A percentile compares a stretch with the other conserved stretches of the same genome.
Conservation (phyloP, 2,113 vertebrate genomes). For the Mugil cephalus region DNA sequence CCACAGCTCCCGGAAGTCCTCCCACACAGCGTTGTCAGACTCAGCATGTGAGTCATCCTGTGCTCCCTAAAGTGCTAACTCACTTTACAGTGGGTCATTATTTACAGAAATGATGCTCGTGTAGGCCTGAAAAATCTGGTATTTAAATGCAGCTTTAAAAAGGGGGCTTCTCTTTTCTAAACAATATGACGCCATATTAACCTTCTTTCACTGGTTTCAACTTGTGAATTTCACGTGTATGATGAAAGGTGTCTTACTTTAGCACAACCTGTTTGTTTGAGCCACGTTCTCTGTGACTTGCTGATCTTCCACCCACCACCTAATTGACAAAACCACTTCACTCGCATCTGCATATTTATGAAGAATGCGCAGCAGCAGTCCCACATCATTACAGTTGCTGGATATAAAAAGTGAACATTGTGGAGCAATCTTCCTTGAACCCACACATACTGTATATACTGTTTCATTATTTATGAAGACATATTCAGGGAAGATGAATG, state of each 20-base stretch:
- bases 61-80: slow-evolving; percentile 48
- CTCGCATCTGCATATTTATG: slow-evolving; percentile 54
- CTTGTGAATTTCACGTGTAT: slow-evolving; percentile 12
- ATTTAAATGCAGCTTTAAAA: not conserved
- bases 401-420: slow-evolving; percentile 27
- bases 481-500: slow-evolving; percentile 20
- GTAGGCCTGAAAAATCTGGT: not conserved
- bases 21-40: slow-evolving; percentile 83
- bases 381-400: slow-evolving; percentile 20
- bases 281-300: slow-evolving; percentile 44
- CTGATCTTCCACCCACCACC: slow-evolving; percentile 46
- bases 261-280: slow-evolving; percentile 39
- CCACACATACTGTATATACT: slow-evolving; percentile 7
- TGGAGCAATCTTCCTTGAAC: not conserved
- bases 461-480: slow-evolving; percentile 6
- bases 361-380: slow-evolving; percentile 33
- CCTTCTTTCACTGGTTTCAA: not conserved
- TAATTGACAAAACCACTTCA: slow-evolving; percentile 17
- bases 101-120: slow-evolving; percentile 13
- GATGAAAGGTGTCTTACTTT: slow-evolving; percentile 45
- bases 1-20: slow-evolving; percentile 85
- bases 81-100: slow-evolving; percentile 40
- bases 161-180: not conserved
- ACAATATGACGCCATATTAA: slow-evolving; percentile 2
- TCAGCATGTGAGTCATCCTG: slow-evolving; percentile 86